Conservation (phyloP, 2,113 vertebrate genomes). For the Turdus rufiventris region DNA sequence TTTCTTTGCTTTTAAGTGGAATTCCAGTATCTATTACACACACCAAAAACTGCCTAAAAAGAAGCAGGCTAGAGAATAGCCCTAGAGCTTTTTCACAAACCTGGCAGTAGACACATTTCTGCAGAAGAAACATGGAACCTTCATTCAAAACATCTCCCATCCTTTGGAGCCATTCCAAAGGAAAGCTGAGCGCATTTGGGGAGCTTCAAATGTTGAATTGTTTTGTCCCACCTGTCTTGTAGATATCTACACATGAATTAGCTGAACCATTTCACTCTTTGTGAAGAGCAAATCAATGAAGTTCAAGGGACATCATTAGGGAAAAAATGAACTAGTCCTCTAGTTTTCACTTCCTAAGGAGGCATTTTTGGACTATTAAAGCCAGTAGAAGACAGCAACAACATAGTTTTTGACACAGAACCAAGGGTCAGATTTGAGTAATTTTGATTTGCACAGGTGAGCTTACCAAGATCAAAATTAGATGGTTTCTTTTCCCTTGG, state of each 20-base stretch:
- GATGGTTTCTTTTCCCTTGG: too few species aligned
- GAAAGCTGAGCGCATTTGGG: background rate
- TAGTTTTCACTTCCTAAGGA: background rate
- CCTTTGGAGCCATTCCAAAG: background rate
- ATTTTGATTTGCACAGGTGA: background rate
- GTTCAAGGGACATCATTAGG: background rate
- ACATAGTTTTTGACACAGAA: background rate
- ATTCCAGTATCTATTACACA: background rate
- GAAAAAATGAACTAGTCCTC: background rate
- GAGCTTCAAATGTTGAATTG: background rate
- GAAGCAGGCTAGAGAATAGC: background rate
- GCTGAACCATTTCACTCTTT: background rate
- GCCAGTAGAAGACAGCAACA: background rate
- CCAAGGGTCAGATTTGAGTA: background rate
- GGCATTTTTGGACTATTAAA: background rate
- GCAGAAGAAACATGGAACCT: background rate
- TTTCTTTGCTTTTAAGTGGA: background rate
- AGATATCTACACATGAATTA: background rate
- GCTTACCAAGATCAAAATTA: background rate
- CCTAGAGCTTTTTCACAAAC: background rate
- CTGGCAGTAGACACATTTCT: background rate
- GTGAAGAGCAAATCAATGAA: background rate
- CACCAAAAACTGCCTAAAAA: background rate
- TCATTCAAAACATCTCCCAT: background rate
- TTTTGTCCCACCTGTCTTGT: background rate